Conservation (phyloP, 2,888 invertebrate genomes). For the Aphodius sticticus region DNA sequence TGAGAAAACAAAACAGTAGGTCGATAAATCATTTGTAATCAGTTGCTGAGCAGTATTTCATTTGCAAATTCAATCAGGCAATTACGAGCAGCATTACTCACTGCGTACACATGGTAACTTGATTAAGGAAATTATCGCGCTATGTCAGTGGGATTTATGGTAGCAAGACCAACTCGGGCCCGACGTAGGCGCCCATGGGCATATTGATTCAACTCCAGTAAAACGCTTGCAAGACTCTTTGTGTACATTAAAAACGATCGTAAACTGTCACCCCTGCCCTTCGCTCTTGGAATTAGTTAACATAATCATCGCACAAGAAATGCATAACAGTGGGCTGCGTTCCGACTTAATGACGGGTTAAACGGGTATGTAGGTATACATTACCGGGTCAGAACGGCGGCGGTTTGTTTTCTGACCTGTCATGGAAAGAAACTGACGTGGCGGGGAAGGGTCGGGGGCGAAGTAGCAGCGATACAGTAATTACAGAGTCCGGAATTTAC, state of each 20-base stretch:
- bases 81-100: conserved; percentile 21
- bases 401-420: conserved; percentile 28
- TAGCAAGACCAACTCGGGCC: conserved; percentile 7
- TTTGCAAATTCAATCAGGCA: conserved; percentile 18
- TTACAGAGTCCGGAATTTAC: conserved; percentile 29
- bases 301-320: conserved; percentile 30
- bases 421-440: conserved; percentile 31
- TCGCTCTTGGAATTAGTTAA: conserved; percentile 31
- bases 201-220: conserved; percentile 14
- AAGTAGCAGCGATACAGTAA: conserved; percentile 21
- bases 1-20: background rate
- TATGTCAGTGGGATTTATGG: conserved; percentile 23
- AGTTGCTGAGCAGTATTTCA: conserved; percentile 10
- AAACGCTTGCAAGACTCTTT: background rate
- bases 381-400: conserved; percentile 32
- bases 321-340: conserved; percentile 17
- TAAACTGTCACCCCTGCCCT: conserved; percentile 19
- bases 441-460: background rate
- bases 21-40: background rate
- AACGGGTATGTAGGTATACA: conserved; percentile 28
- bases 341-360: conserved; percentile 30
- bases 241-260: conserved; percentile 30
- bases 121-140: conserved; percentile 25
- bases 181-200: background rate
- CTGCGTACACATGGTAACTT: conserved; percentile 13